These are phyloP conservation scores for Meriones unguiculatus DNA, from an alignment of 2,113 vertebrate genomes.

Conservation along the genomic window DNA sequence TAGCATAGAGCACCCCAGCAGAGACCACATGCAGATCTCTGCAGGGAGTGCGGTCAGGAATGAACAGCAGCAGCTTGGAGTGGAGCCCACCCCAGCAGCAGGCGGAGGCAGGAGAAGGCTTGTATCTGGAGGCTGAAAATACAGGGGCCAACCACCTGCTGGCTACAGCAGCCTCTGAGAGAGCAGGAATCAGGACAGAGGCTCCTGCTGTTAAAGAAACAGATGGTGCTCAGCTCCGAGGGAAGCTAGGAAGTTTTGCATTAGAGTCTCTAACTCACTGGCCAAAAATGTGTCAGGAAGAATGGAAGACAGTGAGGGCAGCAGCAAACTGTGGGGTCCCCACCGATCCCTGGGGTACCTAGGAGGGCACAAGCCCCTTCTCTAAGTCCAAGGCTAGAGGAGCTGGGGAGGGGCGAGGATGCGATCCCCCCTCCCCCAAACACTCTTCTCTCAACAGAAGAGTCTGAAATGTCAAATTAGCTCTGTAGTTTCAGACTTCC, in stretches of 20 bases:
- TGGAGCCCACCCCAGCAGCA: background rate
- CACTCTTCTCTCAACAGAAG: background rate
- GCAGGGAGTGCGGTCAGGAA: background rate
- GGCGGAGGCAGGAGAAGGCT: background rate
- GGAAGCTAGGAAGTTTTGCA: slow-evolving; percentile 22
- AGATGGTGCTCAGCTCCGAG: background rate
- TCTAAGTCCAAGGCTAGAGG: background rate
- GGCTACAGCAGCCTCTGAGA: background rate
- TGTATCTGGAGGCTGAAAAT: background rate
- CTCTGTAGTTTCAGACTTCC: background rate
- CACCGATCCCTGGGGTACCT: background rate
- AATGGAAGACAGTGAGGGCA: fast-evolving
- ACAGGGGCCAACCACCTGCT: background rate
- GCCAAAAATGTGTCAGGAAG: slow-evolving; percentile 54
- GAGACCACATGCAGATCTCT: background rate
- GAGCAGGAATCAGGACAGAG: background rate
- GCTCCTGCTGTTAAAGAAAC: slow-evolving; percentile 28
- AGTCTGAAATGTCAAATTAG: background rate
- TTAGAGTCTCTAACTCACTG: slow-evolving; percentile 14
- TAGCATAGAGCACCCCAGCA: background rate
- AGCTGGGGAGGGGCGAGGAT: background rate
- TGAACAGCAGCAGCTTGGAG: background rate
- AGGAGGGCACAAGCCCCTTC: background rate
- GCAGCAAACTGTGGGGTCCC: background rate
- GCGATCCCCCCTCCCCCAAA: background rate